Base-by-base conservation (phyloP, 2,888 invertebrate species). In the Pyrgus malvae region DNA sequence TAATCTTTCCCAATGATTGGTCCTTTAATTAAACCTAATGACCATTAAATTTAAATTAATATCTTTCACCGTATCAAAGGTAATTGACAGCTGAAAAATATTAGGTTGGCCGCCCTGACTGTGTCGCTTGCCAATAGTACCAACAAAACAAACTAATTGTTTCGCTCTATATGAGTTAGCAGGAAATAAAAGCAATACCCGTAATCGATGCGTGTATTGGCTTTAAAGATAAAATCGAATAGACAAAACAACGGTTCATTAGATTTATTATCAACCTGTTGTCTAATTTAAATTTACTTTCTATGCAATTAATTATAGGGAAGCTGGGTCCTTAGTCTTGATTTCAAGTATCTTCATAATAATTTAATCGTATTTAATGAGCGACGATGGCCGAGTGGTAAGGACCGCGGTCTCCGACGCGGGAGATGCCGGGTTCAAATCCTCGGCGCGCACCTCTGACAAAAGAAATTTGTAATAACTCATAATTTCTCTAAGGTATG, bases 61-160 rank as follows among this genome's bases (percentile, higher is more conserved):
- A 31, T 40, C 29, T 25, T 42, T 42, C 33, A 50, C 11, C 41
- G 17, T 25, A 17, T 44, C 25, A 51, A 44, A 51, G 27, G 12
- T 51, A 51, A 51, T 51, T 35, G 51, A 51, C 42, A 44, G 51
- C 42, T 42, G 35, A 25, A 51, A 51, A 44, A 19, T 51, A 51
- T 51, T 44, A 44, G 17, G 42, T 51, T 51, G 51, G 51, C 51
- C 9, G 17, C 35, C 42, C 19, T 44, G 35, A 12, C 29, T 9
- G 12, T 14, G 35, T 6, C 2, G 17, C 25, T 17, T 44, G 51
- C 51, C 51, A 51, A 51, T 51, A 37, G 31, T 57, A 60, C 58
- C 61, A 61, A 57, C 61, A 44, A 42, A 53, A 45, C 53, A 45
- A 38, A 38, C 9, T 45, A 58, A 57, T 57, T 51, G 55, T 55